These are phyloP conservation scores for Peromyscus leucopus DNA, from an alignment of 2,113 vertebrate genomes.

Conservation along the genomic window DNA sequence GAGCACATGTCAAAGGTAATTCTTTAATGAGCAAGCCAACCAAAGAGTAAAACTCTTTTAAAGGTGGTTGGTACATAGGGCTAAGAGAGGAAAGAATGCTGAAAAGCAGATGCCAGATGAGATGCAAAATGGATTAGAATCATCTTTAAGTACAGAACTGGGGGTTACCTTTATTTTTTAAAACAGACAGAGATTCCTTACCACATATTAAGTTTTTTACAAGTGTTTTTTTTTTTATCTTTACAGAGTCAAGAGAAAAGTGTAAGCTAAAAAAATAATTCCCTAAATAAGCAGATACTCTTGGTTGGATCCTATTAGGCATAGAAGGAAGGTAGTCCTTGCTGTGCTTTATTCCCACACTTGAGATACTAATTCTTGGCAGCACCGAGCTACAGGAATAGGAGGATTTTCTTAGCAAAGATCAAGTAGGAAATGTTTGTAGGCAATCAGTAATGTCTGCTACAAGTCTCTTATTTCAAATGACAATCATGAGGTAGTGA, in stretches of 20 bases:
- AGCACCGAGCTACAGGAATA: constrained; percentile 24
- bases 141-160: neutral
- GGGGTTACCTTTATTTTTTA: constrained; percentile 29
- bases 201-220: constrained; percentile 51
- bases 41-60: constrained; percentile 51
- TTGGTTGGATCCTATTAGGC: constrained; percentile 9
- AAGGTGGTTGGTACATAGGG: constrained; percentile 24
- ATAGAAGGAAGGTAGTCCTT: constrained; percentile 33
- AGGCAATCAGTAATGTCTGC: constrained; percentile 43
- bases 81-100: constrained; percentile 40
- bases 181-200: constrained; percentile 42
- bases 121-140: constrained; percentile 39
- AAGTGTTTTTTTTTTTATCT: constrained; percentile 32
- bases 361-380: constrained; percentile 32
- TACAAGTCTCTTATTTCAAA: constrained; percentile 63
- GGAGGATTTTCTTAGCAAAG: constrained; percentile 53
- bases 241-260: constrained; percentile 54
- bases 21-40: constrained; percentile 48
- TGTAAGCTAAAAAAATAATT: constrained; percentile 27
- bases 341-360: constrained; percentile 57
- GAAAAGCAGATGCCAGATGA: constrained; percentile 48
- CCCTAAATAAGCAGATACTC: constrained; percentile 54
- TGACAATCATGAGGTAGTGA: constrained; percentile 41
- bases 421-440: constrained; percentile 59
- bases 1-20: constrained; percentile 62